Percentiles rank a stretch among this genome's conserved stretches.
phyloP scores from a whole-genome alignment of 1,140 invertebrate species.

The Drosophila persimilis region DNA sequence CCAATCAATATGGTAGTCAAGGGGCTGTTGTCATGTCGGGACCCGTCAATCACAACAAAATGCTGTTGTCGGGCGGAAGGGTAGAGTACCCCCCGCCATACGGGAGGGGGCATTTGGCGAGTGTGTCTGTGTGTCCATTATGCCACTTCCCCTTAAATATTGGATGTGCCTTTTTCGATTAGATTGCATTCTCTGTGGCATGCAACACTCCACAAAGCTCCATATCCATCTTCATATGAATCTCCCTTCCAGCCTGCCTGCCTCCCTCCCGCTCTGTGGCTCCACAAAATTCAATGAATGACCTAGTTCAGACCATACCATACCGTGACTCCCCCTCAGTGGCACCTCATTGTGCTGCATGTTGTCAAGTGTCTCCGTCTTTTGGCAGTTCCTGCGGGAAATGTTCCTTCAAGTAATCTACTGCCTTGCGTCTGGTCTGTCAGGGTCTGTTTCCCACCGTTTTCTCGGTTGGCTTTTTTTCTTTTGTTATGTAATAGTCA shows the following conservation, averaged over 20 bases:
- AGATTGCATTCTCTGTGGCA: constrained; percentile 24
- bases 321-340: neutral
- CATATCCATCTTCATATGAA: neutral
- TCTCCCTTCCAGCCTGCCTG: too few relatives aligned
- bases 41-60: constrained; percentile 35
- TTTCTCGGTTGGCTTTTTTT: constrained; percentile 22
- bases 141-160: constrained; percentile 27
- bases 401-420: constrained; percentile 13
- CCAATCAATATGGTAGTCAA: constrained; percentile 71
- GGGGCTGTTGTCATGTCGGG: constrained; percentile 63
- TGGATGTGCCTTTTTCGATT: constrained; percentile 22
- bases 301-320: constrained; percentile 65
- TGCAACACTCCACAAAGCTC: constrained; percentile 7
- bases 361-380: constrained; percentile 41
- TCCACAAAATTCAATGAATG: constrained; percentile 79
- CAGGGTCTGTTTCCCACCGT: constrained; percentile 1
- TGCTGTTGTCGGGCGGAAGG: constrained; percentile 32
- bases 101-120: neutral
- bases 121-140: constrained; percentile 19
- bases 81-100: constrained; percentile 25
- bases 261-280: too few relatives aligned
- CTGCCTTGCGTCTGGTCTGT: neutral
- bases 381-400: constrained; percentile 54
- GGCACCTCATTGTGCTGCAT: constrained; percentile 1
- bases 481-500: constrained; percentile 54